phyloP scores from a whole-genome alignment of 2,113 vertebrate genomes.

The Grammomys dolichurus region DNA sequence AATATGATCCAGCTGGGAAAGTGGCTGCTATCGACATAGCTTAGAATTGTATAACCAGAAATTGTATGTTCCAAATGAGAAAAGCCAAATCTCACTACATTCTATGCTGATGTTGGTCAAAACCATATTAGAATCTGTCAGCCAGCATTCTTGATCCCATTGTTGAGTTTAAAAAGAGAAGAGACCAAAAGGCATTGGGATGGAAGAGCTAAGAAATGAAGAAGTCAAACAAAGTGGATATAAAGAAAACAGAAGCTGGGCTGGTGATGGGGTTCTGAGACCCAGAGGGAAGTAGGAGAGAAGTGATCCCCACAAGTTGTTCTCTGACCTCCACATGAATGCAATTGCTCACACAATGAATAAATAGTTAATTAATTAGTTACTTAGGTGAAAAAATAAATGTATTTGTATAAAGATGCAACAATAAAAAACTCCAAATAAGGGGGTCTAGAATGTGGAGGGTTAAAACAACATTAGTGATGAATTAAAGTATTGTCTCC shows the following conservation, averaged over 20 bases:
- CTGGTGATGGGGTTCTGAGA: no score
- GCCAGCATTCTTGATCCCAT: slow-evolving; percentile 17
- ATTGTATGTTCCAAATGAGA: not conserved
- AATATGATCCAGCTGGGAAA: not conserved
- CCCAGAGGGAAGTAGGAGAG: not conserved
- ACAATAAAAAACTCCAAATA: not conserved
- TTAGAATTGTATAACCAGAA: slow-evolving; percentile 4
- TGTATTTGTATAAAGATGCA: not conserved
- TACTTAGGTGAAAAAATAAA: not conserved
- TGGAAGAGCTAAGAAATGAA: not conserved
- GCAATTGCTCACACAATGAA: not conserved
- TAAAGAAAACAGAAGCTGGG: not conserved
- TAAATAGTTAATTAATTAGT: not conserved
- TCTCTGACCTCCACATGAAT: not conserved
- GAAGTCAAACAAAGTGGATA: not conserved
- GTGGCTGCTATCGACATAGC: not conserved
- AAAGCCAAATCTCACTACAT: not conserved
- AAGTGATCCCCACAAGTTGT: not conserved
- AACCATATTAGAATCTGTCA: not conserved
- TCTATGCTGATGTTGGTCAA: not conserved
- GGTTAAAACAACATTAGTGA: not conserved
- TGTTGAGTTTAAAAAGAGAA: slow-evolving; percentile 25
- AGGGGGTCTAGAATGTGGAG: not conserved
- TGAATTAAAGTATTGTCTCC: not conserved
- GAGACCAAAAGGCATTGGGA: slow-evolving; percentile 11